These are phyloP conservation scores for Autographa pulchrina DNA, from an alignment of 2,888 invertebrate species.

Conservation along the genomic window DNA sequence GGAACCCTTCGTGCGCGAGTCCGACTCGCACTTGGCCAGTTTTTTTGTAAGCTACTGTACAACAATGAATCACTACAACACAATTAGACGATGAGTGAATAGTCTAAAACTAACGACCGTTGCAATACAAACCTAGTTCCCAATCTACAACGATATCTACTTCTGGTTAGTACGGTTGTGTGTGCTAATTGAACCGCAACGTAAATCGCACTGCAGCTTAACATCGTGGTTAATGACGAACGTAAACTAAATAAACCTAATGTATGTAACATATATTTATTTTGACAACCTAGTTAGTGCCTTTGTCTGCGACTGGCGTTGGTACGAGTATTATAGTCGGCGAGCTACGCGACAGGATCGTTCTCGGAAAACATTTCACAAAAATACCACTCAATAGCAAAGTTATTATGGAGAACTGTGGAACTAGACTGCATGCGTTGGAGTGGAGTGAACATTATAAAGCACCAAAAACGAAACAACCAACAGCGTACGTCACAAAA, in stretches of 20 bases:
- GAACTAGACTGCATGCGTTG: slow-evolving; percentile 86
- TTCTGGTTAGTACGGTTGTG: background rate
- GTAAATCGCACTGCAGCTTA: background rate
- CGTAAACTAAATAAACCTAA: background rate
- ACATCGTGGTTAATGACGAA: background rate
- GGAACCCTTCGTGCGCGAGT: too few relatives aligned
- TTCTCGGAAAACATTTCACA: slow-evolving; percentile 91
- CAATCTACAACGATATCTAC: background rate
- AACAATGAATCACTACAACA: background rate
- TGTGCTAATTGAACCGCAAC: background rate
- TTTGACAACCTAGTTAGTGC: slow-evolving; percentile 72
- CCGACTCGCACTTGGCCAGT: too few relatives aligned
- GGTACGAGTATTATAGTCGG: slow-evolving; percentile 91
- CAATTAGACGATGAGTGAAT: background rate
- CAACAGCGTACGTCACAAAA: slow-evolving; percentile 70
- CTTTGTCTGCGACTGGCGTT: slow-evolving; percentile 89
- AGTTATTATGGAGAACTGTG: slow-evolving; percentile 88
- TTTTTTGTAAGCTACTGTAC: background rate
- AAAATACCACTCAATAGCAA: slow-evolving; percentile 80
- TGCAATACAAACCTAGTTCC: background rate
- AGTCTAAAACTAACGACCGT: background rate
- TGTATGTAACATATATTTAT: slow-evolving; percentile 9
- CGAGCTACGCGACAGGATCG: slow-evolving; percentile 89
- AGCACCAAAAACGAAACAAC: slow-evolving; percentile 78
- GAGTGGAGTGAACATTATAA: slow-evolving; percentile 87